Evolutionary conservation across 2,113 vertebrate species (phyloP).

Genomic region (Perognathus longimembris): DNA sequence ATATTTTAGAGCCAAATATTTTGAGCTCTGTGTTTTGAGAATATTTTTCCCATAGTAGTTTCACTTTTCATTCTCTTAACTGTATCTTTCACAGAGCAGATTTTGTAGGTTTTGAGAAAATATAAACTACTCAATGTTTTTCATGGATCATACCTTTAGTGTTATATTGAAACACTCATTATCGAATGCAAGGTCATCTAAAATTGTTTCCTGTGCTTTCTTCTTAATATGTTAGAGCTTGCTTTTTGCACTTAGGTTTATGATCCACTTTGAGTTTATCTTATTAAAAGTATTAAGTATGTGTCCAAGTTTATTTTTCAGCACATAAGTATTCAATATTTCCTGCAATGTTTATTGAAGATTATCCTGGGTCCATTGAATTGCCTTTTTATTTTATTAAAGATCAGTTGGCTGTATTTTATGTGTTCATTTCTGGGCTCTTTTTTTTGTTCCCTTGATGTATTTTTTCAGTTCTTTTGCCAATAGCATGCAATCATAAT

Average conservation of each 20-base stretch:
- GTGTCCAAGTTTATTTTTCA: background rate
- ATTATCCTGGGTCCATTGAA: background rate
- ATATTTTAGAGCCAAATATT: background rate
- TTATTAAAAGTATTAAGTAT: background rate
- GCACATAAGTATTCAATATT: background rate
- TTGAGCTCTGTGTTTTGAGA: background rate
- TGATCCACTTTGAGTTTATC: background rate
- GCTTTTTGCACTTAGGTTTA: background rate
- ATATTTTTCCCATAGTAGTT: background rate
- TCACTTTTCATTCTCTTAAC: background rate
- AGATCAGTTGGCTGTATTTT: background rate
- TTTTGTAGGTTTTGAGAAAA: background rate
- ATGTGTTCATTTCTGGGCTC: background rate
- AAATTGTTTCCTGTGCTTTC: background rate
- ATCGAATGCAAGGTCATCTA: background rate
- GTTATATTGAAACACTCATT: background rate
- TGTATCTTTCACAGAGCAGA: background rate
- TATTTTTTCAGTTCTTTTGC: background rate
- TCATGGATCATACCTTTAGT: background rate
- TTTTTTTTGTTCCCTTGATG: background rate
- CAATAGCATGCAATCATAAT: background rate
- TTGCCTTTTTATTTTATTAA: background rate
- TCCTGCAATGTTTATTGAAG: background rate
- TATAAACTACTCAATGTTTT: background rate
- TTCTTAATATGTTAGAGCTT: background rate